These are phyloP conservation scores for Agrochola macilenta DNA, from an alignment of 2,888 invertebrate species.

Conservation along the genomic window DNA sequence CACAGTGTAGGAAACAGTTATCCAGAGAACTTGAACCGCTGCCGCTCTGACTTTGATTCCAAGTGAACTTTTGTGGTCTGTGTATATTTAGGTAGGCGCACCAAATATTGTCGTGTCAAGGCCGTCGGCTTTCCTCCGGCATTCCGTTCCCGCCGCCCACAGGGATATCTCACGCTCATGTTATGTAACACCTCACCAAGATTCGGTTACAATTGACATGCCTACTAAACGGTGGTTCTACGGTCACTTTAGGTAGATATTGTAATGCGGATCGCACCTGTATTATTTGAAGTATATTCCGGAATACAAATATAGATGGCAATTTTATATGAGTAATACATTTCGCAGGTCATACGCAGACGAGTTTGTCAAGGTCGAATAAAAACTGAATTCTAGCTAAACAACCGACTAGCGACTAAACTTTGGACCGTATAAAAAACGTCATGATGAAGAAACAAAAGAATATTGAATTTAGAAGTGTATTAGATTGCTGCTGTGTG, in stretches of 20 bases:
- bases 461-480: conserved; percentile 64
- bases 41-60: conserved; percentile 54
- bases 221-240: conserved; percentile 64
- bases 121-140: conserved; percentile 89
- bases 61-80: conserved; percentile 69
- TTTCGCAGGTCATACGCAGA: conserved; percentile 59
- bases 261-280: conserved; percentile 28
- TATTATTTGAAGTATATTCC: conserved; percentile 38
- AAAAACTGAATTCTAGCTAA: conserved; percentile 60
- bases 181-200: conserved; percentile 85
- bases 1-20: conserved; percentile 72
- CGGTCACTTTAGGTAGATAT: conserved; percentile 43
- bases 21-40: conserved; percentile 62
- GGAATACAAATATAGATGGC: conserved; percentile 42
- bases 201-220: conserved; percentile 84
- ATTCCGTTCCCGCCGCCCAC: conserved; percentile 89
- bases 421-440: conserved; percentile 54
- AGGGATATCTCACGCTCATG: conserved; percentile 88
- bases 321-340: conserved; percentile 46
- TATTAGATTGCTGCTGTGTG: conserved; percentile 69
- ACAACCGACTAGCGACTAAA: conserved; percentile 51
- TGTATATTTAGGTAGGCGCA: conserved; percentile 81
- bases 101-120: conserved; percentile 89
- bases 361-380: conserved; percentile 63
- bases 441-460: conserved; percentile 56